phyloP scores from a whole-genome alignment of 1,140 invertebrate species.

The Pseudomyrmex dendroicus region DNA sequence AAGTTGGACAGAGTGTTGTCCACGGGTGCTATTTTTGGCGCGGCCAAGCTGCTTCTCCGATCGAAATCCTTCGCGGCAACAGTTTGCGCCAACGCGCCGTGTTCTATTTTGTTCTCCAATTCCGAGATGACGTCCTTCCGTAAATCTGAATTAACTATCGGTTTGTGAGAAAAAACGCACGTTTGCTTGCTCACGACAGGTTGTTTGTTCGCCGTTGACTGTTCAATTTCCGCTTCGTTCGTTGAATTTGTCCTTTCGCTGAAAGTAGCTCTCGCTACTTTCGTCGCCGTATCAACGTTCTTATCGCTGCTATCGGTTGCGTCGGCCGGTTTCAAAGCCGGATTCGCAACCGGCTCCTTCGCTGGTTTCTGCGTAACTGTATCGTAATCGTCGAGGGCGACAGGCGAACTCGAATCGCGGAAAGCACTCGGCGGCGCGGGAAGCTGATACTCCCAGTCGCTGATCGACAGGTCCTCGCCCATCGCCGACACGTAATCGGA shows the following conservation, averaged over 20 bases:
- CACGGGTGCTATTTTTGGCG: slow-evolving; percentile 76
- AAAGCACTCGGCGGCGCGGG: slow-evolving; percentile 88
- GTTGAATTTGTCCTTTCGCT: not conserved
- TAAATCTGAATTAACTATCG: slow-evolving; percentile 55
- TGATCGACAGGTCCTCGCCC: slow-evolving; percentile 78
- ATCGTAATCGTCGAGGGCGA: slow-evolving; percentile 75
- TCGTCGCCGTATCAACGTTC: not conserved
- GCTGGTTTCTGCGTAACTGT: slow-evolving; percentile 71
- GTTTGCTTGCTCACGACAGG: not conserved
- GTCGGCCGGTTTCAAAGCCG: not conserved
- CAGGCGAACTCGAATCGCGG: slow-evolving; percentile 83
- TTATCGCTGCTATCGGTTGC: not conserved
- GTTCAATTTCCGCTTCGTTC: not conserved
- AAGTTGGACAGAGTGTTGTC: slow-evolving; percentile 83
- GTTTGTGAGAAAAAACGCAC: not conserved
- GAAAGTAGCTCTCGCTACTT: not conserved
- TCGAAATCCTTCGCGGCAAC: slow-evolving; percentile 47
- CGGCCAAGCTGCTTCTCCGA: slow-evolving; percentile 20
- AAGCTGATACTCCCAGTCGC: slow-evolving; percentile 88
- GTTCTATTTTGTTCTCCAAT: slow-evolving; percentile 76
- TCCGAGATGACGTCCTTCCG: slow-evolving; percentile 77
- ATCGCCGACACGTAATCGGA: slow-evolving; percentile 81
- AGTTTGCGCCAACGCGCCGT: slow-evolving; percentile 53
- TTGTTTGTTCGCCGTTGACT: not conserved
- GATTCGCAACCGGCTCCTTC: slow-evolving; percentile 7